These are phyloP conservation scores for Enteromius viviparus DNA, from an alignment of 2,797 vertebrate genomes.

Conservation along the genomic window DNA sequence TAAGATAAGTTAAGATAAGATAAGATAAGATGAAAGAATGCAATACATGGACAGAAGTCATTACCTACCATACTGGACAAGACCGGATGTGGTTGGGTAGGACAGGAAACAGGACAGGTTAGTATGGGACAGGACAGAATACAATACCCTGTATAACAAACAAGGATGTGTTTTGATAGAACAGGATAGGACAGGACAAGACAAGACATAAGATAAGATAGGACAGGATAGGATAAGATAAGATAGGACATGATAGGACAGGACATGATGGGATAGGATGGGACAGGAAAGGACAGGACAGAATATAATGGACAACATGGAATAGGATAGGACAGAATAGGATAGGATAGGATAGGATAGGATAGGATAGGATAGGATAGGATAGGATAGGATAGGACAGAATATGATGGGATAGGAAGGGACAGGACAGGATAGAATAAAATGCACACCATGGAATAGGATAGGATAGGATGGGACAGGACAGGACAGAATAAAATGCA, in stretches of 20 bases:
- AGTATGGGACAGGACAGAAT: background rate
- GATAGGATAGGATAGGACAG: background rate
- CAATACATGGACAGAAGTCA: background rate
- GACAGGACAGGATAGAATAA: background rate
- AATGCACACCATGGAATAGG: background rate
- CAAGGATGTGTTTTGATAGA: no score
- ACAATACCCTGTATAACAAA: background rate
- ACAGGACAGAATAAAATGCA: no score
- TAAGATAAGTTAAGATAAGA: background rate
- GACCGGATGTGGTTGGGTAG: background rate
- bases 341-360: background rate
- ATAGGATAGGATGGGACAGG: background rate
- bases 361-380: background rate
- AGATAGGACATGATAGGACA: background rate
- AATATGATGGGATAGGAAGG: background rate
- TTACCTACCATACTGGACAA: background rate
- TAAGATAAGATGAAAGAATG: background rate
- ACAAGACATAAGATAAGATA: background rate
- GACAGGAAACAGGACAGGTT: background rate
- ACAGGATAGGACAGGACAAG: background rate
- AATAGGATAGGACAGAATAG: background rate
- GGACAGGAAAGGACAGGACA: background rate
- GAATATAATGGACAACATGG: background rate
- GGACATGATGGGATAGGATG: background rate
- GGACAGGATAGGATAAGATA: fast-evolving